These are phyloP conservation scores for Clavelina lepadiformis DNA, from an alignment of 23 tunicate species.

Conservation along the genomic window DNA sequence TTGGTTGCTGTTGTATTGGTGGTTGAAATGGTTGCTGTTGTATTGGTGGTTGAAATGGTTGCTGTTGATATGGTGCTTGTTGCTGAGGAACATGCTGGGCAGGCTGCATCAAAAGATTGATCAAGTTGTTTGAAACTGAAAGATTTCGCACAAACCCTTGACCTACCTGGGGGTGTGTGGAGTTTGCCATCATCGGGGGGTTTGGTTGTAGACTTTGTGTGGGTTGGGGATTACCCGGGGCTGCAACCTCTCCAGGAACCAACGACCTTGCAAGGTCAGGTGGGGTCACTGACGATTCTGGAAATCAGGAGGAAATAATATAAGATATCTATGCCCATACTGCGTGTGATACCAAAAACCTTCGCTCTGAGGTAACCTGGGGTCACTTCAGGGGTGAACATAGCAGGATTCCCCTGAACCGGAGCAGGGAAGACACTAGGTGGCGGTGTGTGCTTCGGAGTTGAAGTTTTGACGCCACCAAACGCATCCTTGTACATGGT, in stretches of 20 bases:
- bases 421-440: not conserved
- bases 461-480: conserved; percentile 18
- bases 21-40: not conserved
- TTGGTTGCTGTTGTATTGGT: not conserved
- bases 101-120: too few species aligned
- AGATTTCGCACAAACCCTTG: too few species aligned
- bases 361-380: too few species aligned
- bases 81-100: not conserved
- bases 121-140: too few species aligned
- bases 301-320: too few species aligned
- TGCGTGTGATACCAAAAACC: too few species aligned
- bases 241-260: not conserved
- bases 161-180: too few species aligned
- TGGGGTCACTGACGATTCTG: too few species aligned
- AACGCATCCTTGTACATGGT: conserved; percentile 79
- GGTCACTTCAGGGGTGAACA: conserved; percentile 1
- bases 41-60: not conserved
- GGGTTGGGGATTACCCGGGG: not conserved
- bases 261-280: too few species aligned
- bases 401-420: not conserved
- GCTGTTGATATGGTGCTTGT: not conserved
- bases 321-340: too few species aligned
- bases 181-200: not conserved
- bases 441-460: conserved; percentile 15
- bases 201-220: not conserved